These are phyloP conservation scores for Stichopus chloronotus DNA, from an alignment of 35 echinoderm and acorn worm species.

Conservation along the genomic window DNA sequence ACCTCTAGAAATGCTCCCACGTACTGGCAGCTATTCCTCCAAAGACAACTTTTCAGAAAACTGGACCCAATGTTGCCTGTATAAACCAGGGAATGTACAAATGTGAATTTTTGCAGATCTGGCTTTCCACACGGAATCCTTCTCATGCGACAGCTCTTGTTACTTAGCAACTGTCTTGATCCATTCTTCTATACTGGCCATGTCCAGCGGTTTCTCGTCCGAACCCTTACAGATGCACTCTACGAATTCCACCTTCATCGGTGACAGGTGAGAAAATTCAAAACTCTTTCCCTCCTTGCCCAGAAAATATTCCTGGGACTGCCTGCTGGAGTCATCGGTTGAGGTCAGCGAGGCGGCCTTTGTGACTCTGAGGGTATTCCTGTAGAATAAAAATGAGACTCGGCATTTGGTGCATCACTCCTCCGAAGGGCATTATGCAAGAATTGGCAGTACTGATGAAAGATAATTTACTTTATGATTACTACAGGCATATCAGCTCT, in stretches of 20 bases:
- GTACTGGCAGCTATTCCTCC: too few relatives aligned
- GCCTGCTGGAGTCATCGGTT: constrained; percentile 68
- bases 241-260: constrained; percentile 66
- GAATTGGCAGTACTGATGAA: too few relatives aligned
- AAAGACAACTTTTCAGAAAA: too few relatives aligned
- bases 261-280: constrained; percentile 84
- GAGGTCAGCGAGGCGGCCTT: constrained; percentile 68
- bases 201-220: constrained; percentile 50
- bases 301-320: constrained; percentile 58
- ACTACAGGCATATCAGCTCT: too few relatives aligned
- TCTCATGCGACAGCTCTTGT: neutral
- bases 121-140: neutral
- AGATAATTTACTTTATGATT: too few relatives aligned
- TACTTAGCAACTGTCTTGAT: constrained; percentile 58
- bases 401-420: too few relatives aligned
- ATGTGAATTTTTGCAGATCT: neutral
- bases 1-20: too few relatives aligned
- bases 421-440: too few relatives aligned
- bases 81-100: neutral
- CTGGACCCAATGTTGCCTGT: too few relatives aligned
- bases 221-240: constrained; percentile 63
- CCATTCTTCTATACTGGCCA: constrained; percentile 60
- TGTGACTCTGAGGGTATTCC: constrained; percentile 76
- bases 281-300: constrained; percentile 85
- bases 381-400: constrained; percentile 14